Base-by-base conservation (phyloP, 2,888 invertebrate species). In the Euclidia mi region DNA sequence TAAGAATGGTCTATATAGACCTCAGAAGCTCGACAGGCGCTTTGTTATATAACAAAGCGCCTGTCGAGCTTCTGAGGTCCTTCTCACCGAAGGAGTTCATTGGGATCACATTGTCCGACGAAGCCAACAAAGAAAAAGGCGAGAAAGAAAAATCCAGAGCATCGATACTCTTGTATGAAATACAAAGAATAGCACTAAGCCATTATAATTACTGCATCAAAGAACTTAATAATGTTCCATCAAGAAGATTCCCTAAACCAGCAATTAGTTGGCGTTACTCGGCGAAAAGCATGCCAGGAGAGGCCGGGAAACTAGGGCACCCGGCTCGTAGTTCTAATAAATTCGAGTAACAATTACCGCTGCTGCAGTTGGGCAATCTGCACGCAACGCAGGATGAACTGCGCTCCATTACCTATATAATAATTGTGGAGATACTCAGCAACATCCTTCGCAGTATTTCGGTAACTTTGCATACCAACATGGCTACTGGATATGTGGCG, bases 371-470 rank as follows among this genome's bases (percentile, higher is more conserved):
- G 29, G 42, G 41, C 49, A 46, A 47, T 48, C 40, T 40, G 58
- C 78, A 78, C 65, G 73, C 78, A 66, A 71, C 56, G 31, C 45
- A 44, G 41, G 45, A 52, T 71, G 34, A 57, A 55, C 46, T 43
- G 46, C 65, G 76, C 72, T 58, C 65, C 65, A 70, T 66, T 78
- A 65, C 58, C 49, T 56, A 66, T 62, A 61, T 58, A 57, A 70
- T 57, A 71, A 62, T 60, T 71, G 57, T 59, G 65, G 68, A 68
- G 57, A 58, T 45, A 48, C 28, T 38, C 20, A 18, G 45, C 50
- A 65, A 58, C 52, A 53, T 53, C 60, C 47, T 64, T 32, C 15
- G 45, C 18, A 45, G 41, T 45, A 44, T 43, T 10, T 17, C 51
- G 35, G 20, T 11, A 44, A 44, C 48, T 68, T 43, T 57, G 55